Conservation (phyloP, 2,113 vertebrate genomes). For the Chrysochloris asiatica region DNA sequence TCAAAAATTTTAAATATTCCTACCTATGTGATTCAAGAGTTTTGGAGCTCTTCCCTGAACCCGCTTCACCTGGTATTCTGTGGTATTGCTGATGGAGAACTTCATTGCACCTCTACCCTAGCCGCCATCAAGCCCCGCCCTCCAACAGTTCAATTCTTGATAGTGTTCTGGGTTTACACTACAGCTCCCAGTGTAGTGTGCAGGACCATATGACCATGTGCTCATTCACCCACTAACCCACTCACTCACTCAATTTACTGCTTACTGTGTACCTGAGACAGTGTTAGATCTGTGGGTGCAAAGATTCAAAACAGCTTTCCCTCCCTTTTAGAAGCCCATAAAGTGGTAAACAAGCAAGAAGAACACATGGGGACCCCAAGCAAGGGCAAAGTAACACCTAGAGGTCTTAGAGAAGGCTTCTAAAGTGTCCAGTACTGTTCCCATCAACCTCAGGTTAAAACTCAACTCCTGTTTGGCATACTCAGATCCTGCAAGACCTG, state of each 20-base stretch:
- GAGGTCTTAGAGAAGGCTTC: not conserved
- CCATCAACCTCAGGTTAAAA: not conserved
- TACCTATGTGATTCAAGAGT: too few species aligned
- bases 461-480: not conserved
- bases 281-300: not conserved
- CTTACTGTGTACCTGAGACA: not conserved
- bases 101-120: too few species aligned
- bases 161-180: not conserved
- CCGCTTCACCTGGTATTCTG: too few species aligned
- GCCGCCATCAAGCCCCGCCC: too few species aligned
- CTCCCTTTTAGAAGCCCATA: not conserved
- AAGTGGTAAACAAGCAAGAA: not conserved
- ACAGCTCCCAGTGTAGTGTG: not conserved
- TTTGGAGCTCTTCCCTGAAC: too few species aligned
- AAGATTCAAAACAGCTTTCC: not conserved
- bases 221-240: not conserved
- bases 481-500: not conserved
- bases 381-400: not conserved
- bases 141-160: not conserved
- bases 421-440: not conserved
- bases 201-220: not conserved
- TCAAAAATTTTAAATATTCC: too few species aligned
- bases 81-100: too few species aligned
- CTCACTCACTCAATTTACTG: not conserved
- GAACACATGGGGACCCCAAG: not conserved